phyloP scores from a whole-genome alignment of 1,140 invertebrate genomes.

The Aphaenogaster floridana region DNA sequence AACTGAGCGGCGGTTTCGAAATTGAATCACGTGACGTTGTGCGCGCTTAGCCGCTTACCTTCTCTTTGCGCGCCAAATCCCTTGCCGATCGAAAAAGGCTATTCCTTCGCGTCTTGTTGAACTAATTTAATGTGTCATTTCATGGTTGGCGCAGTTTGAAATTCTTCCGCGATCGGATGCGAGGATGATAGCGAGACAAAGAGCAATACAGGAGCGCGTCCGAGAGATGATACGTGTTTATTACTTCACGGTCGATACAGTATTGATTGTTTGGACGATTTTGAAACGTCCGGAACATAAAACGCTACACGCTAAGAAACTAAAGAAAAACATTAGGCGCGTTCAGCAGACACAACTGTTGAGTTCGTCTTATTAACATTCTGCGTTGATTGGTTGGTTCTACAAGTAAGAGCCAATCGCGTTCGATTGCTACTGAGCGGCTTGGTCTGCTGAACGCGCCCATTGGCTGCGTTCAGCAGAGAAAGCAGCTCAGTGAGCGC shows the following conservation, averaged over 20 bases:
- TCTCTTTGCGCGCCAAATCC: neutral
- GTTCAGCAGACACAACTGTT: too few relatives aligned
- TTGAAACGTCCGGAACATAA: neutral
- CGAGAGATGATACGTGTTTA: neutral
- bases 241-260: neutral
- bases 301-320: neutral
- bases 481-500: too few relatives aligned
- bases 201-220: neutral
- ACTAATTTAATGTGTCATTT: neutral
- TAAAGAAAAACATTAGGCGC: neutral
- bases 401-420: too few relatives aligned
- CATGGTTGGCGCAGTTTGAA: neutral
- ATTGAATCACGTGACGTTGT: neutral
- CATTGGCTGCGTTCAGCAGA: neutral
- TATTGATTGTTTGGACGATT: neutral
- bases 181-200: neutral
- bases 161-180: neutral
- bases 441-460: too few relatives aligned
- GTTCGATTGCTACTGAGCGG: too few relatives aligned
- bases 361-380: too few relatives aligned
- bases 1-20: neutral
- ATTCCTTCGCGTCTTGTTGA: neutral
- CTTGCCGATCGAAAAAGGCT: neutral
- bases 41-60: neutral
- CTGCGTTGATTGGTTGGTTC: too few relatives aligned